Conservation (phyloP, 1,140 invertebrate genomes). For the Heliconius himera region DNA sequence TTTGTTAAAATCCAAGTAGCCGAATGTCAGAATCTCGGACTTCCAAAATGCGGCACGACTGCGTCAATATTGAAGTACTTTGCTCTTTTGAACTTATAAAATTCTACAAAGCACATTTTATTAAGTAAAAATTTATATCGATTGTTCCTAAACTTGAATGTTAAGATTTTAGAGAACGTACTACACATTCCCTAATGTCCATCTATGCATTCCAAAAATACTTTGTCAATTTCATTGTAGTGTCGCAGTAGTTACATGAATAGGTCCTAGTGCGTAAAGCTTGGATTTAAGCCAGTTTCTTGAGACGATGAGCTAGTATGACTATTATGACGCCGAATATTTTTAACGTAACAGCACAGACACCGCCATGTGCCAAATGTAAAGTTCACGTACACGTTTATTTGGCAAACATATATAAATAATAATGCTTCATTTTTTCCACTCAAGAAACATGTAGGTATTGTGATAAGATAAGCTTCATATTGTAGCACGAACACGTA, state of each 20-base stretch:
- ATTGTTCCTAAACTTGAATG: too few relatives aligned
- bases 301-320: conserved; percentile 57
- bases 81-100: background rate
- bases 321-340: conserved; percentile 75
- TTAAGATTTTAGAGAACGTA: background rate
- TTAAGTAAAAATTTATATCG: background rate
- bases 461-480: background rate
- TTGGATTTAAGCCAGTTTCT: conserved; percentile 54
- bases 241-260: conserved; percentile 12
- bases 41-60: too few relatives aligned
- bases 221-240: conserved; percentile 9
- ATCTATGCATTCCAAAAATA: background rate
- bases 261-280: conserved; percentile 37
- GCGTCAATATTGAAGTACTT: background rate
- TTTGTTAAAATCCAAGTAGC: background rate
- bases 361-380: conserved; percentile 71
- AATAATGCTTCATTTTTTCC: conserved; percentile 42
- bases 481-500: background rate
- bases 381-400: conserved; percentile 75
- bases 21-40: too few relatives aligned
- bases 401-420: conserved; percentile 63
- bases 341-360: conserved; percentile 74
- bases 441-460: background rate
- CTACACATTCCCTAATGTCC: background rate
- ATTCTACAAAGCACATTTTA: background rate